Conservation (phyloP, 2,797 vertebrate genomes). For the Halcyon smyrnensis region DNA sequence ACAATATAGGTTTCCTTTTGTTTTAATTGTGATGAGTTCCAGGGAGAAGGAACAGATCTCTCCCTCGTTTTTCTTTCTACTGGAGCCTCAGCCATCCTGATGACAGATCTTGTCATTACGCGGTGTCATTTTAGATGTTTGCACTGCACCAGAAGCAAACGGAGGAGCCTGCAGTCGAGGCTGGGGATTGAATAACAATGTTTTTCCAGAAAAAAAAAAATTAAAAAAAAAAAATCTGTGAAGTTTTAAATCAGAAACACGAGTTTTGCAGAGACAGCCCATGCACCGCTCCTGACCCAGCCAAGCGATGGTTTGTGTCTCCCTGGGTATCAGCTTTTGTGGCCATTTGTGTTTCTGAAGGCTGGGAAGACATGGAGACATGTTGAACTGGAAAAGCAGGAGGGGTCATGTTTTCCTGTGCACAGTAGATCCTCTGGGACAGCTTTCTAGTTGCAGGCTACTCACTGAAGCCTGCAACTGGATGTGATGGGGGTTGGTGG, state of each 20-base stretch:
- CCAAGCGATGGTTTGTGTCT: not conserved
- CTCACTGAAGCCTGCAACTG: not conserved
- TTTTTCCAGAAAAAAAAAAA: not conserved
- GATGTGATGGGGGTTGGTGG: too few species aligned
- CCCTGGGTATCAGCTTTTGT: not conserved
- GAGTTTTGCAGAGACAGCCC: not conserved
- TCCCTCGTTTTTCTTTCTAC: constrained; percentile 47
- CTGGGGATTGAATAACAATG: constrained; percentile 68
- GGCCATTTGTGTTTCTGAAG: not conserved
- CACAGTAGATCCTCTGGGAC: rapidly evolving
- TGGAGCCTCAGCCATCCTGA: constrained; percentile 11
- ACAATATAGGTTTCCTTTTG: constrained; percentile 29
- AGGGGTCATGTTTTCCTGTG: not conserved
- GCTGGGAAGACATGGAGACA: not conserved
- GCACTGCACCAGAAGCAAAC: constrained; percentile 67
- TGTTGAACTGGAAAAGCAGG: not conserved
- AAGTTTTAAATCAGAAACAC: constrained; percentile 65
- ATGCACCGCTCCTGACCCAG: not conserved
- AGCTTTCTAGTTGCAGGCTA: not conserved
- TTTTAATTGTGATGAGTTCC: constrained; percentile 33
- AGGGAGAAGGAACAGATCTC: not conserved
- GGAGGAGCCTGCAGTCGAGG: constrained; percentile 54
- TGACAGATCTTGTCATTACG: constrained; percentile 70
- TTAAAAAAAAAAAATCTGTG: not conserved
- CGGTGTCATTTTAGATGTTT: constrained; percentile 65